These are phyloP conservation scores for Liopterus haemorrhoidalis DNA, from an alignment of 2,888 invertebrate species.

Conservation along the genomic window DNA sequence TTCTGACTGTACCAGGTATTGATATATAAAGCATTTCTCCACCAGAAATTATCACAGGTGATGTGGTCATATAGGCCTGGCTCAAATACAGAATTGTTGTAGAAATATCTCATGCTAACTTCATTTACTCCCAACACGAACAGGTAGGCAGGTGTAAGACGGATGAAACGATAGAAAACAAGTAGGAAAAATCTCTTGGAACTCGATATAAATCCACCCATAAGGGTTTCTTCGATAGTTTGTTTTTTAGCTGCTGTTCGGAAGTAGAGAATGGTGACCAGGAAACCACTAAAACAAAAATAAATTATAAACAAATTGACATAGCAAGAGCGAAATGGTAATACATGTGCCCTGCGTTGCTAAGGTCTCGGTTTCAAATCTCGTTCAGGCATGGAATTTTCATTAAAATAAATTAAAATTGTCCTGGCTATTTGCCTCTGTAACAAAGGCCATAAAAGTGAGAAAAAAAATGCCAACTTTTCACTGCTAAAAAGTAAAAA, in stretches of 20 bases:
- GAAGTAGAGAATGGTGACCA: conserved; percentile 67
- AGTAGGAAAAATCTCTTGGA: conserved; percentile 48
- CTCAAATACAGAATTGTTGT: conserved; percentile 67
- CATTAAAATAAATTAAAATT: too few relatives aligned
- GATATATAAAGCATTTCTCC: conserved; percentile 77
- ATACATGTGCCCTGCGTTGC: too few relatives aligned
- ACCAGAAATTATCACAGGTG: conserved; percentile 74
- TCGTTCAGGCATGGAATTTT: too few relatives aligned
- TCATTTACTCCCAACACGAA: conserved; percentile 72
- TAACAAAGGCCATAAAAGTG: too few relatives aligned
- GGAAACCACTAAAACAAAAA: conserved; percentile 55
- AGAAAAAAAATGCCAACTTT: conserved; percentile 2
- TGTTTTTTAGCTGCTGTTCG: conserved; percentile 55
- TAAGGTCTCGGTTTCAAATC: too few relatives aligned
- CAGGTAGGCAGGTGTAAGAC: conserved; percentile 76
- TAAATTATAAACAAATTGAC: conserved; percentile 10
- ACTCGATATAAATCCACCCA: conserved; percentile 44
- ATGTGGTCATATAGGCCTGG: conserved; percentile 64
- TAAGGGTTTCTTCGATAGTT: conserved; percentile 33
- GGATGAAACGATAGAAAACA: conserved; percentile 59
- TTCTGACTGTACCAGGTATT: conserved; percentile 71
- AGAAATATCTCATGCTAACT: conserved; percentile 63
- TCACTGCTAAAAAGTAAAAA: too few relatives aligned
- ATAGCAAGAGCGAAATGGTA: conserved; percentile 5
- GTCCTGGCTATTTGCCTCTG: too few relatives aligned